phyloP scores from a whole-genome alignment of 2,113 vertebrate species.

The Urocitellus parryii region DNA sequence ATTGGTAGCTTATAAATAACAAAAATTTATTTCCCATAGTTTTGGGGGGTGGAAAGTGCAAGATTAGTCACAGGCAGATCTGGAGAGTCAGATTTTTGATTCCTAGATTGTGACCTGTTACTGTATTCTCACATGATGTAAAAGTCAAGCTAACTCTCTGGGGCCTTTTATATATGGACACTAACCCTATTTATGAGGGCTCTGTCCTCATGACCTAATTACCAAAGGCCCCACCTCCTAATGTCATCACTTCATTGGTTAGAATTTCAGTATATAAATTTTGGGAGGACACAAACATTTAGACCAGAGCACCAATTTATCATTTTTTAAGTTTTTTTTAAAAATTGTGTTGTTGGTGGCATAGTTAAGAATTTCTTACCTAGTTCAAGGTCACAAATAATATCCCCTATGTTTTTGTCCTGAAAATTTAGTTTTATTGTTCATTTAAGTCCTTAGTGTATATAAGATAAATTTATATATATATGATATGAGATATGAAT shows the following conservation, averaged over 20 bases:
- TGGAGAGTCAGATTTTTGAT: neutral
- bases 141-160: neutral
- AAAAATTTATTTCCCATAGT: neutral
- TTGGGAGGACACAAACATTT: neutral
- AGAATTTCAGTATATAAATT: neutral
- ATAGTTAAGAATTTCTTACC: neutral
- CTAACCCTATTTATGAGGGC: neutral
- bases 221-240: neutral
- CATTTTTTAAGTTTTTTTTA: neutral
- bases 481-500: neutral
- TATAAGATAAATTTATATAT: neutral
- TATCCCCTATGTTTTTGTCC: neutral
- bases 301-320: neutral
- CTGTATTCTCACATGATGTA: neutral
- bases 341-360: neutral
- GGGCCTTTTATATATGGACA: neutral
- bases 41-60: too few species aligned
- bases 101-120: neutral
- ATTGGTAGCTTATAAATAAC: neutral
- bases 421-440: neutral
- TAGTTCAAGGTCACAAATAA: neutral
- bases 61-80: neutral
- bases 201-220: neutral
- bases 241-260: neutral
- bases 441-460: neutral